Base-by-base conservation (phyloP, 2,888 invertebrate species). In the Anticlea derivata region DNA sequence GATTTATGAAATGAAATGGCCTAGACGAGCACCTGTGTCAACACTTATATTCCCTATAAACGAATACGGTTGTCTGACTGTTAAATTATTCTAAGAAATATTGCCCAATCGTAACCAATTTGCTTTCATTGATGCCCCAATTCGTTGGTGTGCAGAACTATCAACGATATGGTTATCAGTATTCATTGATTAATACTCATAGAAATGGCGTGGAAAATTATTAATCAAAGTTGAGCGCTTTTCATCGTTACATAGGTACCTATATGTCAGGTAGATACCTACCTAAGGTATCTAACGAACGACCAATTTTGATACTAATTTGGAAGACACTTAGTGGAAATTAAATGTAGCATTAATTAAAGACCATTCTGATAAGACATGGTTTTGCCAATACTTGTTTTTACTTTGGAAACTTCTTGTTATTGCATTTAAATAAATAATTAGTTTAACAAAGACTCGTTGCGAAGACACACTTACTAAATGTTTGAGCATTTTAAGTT, bases 401-500 rank as follows among this genome's bases (percentile, higher is more conserved):
- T 17, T 4, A 17, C 17, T 17, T 17, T 17, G 2, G 4, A 17
- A 17, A 17, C 2, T 4, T 17, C 17, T 3, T 17, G 4, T 17
- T 17, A 17, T 17, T 17, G 17, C 4, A 17, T 3, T 17, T 17
- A n/a, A n/a, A n/a, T 17, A 7, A 5, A 1, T 26, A 2, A n/a
- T 27, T 27, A 10, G 3, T 8, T 7, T 7, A 26, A 10, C 10
- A 8, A 22, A 17, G 27, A 61, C 60, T 61, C 63, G 59, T 59
- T 50, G 56, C 69, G 64, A 58, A 66, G 65, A 63, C 70, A 64
- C 73, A 76, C 75, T 70, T 62, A 71, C 67, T 51, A 65, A 57
- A 63, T 60, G 44, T 8, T 48, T 50, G 54, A 66, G 52, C 63
- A 69, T 66, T 58, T 60, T 51, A 4, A 27, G 48, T 47, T 46